Percentiles rank a stretch among this genome's conserved stretches.
phyloP scores from a whole-genome alignment of 2,797 vertebrate genomes.

The Euthynnus affinis region DNA sequence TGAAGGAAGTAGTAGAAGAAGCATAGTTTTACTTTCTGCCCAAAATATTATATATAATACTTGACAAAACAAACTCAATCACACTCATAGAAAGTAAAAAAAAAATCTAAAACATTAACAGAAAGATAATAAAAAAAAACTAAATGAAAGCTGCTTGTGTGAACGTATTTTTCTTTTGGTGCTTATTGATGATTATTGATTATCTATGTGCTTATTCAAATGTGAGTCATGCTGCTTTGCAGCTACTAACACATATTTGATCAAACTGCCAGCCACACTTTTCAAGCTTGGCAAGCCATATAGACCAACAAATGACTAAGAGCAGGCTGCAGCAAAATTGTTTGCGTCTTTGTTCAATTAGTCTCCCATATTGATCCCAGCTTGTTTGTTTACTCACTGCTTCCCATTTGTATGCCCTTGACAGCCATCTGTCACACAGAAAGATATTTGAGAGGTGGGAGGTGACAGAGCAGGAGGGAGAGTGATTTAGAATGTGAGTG shows the following conservation, averaged over 20 bases:
- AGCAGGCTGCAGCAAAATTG: slow-evolving; percentile 63
- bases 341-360: slow-evolving; percentile 78
- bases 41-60: neutral
- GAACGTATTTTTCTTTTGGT: neutral
- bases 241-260: slow-evolving; percentile 34
- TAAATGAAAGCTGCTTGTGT: neutral
- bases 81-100: neutral
- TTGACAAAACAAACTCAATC: neutral
- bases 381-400: slow-evolving; percentile 77
- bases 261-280: slow-evolving; percentile 37
- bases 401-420: slow-evolving; percentile 69
- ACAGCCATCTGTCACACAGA: slow-evolving; percentile 76
- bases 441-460: slow-evolving; percentile 49
- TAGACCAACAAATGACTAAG: slow-evolving; percentile 62
- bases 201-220: neutral
- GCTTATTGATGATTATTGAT: slow-evolving; percentile 2
- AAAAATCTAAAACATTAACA: neutral
- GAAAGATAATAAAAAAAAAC: neutral
- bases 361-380: slow-evolving; percentile 75
- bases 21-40: neutral
- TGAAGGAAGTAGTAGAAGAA: neutral
- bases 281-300: slow-evolving; percentile 34
- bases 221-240: slow-evolving; percentile 9
- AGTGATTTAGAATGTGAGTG: slow-evolving; percentile 39
- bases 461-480: slow-evolving; percentile 50